These are phyloP conservation scores for Halyomorpha halys DNA, from an alignment of 1,140 invertebrate genomes.

Conservation along the genomic window DNA sequence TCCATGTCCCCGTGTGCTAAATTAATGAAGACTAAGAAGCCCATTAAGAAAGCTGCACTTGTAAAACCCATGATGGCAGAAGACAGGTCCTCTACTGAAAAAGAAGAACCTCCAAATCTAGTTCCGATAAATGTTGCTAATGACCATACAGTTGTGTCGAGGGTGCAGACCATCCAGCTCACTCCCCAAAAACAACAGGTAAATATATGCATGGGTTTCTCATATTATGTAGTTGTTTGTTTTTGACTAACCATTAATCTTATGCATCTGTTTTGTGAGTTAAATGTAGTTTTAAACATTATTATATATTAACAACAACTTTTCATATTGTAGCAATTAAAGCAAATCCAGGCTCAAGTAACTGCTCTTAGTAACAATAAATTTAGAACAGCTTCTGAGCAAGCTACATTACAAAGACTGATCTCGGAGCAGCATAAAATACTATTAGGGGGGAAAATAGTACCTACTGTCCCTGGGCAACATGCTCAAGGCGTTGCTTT, in stretches of 20 bases:
- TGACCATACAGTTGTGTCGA: slow-evolving; percentile 34
- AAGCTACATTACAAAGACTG: slow-evolving; percentile 42
- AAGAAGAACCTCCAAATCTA: slow-evolving; percentile 23
- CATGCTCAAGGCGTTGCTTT: slow-evolving; percentile 33
- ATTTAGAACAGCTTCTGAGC: slow-evolving; percentile 37
- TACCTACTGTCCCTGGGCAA: slow-evolving; percentile 42
- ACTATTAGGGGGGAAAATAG: slow-evolving; percentile 47
- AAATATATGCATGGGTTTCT: not conserved
- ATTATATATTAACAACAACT: not conserved
- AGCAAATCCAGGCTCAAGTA: slow-evolving; percentile 50
- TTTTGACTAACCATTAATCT: too few relatives aligned
- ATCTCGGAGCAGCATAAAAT: slow-evolving; percentile 51
- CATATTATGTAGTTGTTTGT: too few relatives aligned
- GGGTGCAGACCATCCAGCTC: slow-evolving; percentile 47
- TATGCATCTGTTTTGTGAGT: not conserved
- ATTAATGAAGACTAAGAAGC: slow-evolving; percentile 29
- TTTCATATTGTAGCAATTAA: slow-evolving; percentile 37
- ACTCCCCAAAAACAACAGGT: slow-evolving; percentile 49
- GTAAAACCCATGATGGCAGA: slow-evolving; percentile 34
- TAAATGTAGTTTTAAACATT: too few relatives aligned
- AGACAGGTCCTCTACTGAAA: slow-evolving; percentile 22
- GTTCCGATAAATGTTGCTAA: slow-evolving; percentile 22
- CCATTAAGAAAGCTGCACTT: slow-evolving; percentile 33
- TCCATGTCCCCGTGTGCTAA: slow-evolving; percentile 10
- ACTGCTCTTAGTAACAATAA: slow-evolving; percentile 42